A percentile compares a stretch with the other conserved stretches of the same genome.
Conservation (phyloP, 1,140 invertebrate species). For the Helicorthomorpha holstii region DNA sequence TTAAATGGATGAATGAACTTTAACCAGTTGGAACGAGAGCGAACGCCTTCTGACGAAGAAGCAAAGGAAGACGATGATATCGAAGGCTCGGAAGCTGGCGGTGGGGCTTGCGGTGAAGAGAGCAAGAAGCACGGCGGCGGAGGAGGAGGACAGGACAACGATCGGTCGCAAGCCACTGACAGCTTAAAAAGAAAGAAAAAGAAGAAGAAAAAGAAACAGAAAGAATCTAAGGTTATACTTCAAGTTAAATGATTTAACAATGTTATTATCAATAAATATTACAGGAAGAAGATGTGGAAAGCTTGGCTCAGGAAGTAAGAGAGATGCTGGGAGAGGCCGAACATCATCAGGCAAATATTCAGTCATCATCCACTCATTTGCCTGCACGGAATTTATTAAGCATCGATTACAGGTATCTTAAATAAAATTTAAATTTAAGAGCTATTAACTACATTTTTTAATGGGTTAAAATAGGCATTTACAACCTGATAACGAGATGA, state of each 20-base stretch:
- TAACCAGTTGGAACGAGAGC: constrained; percentile 28
- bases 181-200: constrained; percentile 22
- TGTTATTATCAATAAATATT: constrained; percentile 11
- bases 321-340: constrained; percentile 41
- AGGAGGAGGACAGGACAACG: too few species aligned
- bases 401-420: constrained; percentile 17
- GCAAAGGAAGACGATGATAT: constrained; percentile 38
- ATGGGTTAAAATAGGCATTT: constrained; percentile 51
- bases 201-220: constrained; percentile 39
- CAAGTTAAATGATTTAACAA: constrained; percentile 6
- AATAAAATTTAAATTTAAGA: background rate
- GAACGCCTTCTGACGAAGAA: constrained; percentile 40
- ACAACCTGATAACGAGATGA: constrained; percentile 67
- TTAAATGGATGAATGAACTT: constrained; percentile 1
- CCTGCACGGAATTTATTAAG: background rate
- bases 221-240: constrained; percentile 7
- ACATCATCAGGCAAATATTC: background rate
- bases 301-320: constrained; percentile 51
- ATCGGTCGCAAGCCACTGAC: constrained; percentile 14
- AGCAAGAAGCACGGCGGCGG: constrained; percentile 30
- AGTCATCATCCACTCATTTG: constrained; percentile 2
- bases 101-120: too few species aligned
- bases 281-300: constrained; percentile 52
- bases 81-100: constrained; percentile 23
- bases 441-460: constrained; percentile 19